Conservation (phyloP, 2,888 invertebrate genomes). For the Ophion costatus region DNA sequence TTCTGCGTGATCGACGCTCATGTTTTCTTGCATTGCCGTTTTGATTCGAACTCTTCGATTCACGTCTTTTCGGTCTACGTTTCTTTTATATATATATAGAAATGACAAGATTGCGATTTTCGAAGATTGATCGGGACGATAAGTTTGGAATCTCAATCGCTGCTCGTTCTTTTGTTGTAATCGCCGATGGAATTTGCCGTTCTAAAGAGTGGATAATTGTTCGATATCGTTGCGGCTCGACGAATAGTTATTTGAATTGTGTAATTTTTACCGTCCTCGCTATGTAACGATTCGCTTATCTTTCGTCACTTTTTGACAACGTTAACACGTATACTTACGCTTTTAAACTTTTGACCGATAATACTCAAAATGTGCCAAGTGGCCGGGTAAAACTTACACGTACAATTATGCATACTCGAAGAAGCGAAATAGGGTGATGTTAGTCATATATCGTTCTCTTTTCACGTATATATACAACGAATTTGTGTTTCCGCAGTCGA, state of each 20-base stretch:
- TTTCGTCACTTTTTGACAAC: neutral
- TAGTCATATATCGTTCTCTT: slow-evolving; percentile 17
- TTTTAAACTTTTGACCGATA: slow-evolving; percentile 27
- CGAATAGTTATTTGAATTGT: neutral
- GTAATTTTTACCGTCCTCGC: neutral
- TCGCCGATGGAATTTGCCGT: neutral
- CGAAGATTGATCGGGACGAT: neutral
- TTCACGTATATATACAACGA: slow-evolving; percentile 36
- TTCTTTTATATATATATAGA: neutral
- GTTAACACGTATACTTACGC: neutral
- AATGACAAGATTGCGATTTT: slow-evolving; percentile 21
- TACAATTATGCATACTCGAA: slow-evolving; percentile 57
- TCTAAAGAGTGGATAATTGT: neutral
- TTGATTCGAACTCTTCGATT: neutral
- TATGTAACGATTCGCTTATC: neutral
- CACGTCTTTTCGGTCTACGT: neutral
- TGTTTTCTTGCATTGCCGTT: slow-evolving; percentile 2
- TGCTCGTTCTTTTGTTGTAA: neutral
- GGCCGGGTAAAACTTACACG: slow-evolving; percentile 33
- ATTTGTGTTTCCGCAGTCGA: slow-evolving; percentile 40
- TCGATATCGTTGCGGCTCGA: neutral
- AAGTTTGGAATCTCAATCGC: neutral
- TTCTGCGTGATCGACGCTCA: neutral
- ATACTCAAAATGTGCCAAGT: slow-evolving; percentile 49
- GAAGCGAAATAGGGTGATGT: slow-evolving; percentile 43